Conservation (phyloP, 2,113 vertebrate species). For the Rhegmatorhina hoffmannsi region DNA sequence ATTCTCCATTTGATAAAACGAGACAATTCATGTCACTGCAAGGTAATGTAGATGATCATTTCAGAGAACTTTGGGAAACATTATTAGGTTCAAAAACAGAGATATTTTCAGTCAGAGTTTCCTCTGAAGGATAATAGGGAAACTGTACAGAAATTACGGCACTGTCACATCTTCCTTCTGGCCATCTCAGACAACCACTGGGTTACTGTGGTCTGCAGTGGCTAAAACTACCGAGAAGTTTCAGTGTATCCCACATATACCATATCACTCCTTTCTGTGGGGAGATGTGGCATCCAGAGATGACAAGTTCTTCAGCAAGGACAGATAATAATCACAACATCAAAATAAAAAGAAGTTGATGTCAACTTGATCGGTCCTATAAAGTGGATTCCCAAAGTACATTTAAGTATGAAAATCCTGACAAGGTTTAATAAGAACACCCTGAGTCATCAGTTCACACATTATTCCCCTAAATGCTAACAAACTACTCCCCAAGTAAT, state of each 20-base stretch:
- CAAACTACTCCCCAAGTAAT: conserved; percentile 8
- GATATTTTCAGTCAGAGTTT: background rate
- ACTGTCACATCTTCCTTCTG: background rate
- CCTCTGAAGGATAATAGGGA: background rate
- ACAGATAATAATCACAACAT: background rate
- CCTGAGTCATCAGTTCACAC: background rate
- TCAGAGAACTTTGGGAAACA: background rate
- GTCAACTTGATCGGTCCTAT: background rate
- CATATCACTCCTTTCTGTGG: background rate
- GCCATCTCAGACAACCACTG: background rate
- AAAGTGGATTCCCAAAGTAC: background rate
- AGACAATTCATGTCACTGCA: background rate
- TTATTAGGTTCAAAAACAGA: background rate
- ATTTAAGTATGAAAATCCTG: background rate
- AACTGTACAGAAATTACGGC: background rate
- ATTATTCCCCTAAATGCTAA: background rate
- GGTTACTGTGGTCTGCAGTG: background rate
- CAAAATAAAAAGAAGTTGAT: background rate
- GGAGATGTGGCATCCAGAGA: background rate
- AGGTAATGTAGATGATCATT: background rate
- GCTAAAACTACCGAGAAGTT: background rate
- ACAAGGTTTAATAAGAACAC: background rate
- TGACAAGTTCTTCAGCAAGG: background rate
- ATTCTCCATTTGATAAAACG: background rate
- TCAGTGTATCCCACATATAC: no score